Base-by-base conservation (phyloP, 2,113 vertebrate species). In the Helogale parvula region DNA sequence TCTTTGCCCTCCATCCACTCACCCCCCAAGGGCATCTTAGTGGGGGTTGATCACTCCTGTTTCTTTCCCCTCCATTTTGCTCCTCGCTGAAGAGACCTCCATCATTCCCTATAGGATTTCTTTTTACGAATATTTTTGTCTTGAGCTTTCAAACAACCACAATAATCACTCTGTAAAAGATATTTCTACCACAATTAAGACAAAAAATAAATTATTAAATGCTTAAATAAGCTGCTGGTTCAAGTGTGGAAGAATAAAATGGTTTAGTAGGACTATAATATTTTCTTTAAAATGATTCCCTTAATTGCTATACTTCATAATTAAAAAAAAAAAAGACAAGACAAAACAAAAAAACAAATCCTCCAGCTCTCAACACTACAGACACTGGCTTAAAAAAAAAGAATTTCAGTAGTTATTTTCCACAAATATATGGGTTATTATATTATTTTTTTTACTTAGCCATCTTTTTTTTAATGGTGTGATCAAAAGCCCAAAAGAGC, bases 401-500 rank as follows among this genome's bases (percentile, higher is more conserved):
- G 27, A 9, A 68, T 87, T 89, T 89, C 81, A 80, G 69, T 65
- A 65, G 45, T 87, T 65, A 83, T 45, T 96, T 86, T 95, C 33
- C 29, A 93, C 5, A 92, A 83, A 89, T 60, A 87, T 19, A 16
- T 38, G 17, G 27, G 88, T 60, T 25, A 35, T 63, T 38, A 65
- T 25, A 83, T 54, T 81, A 19, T 94, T 96, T 80, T 41, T 72
- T 66, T 90, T 38, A 81, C 31, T 66, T 80, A 69, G 31, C 3
- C 69, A 79, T 80, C 19, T 76, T 72, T 71, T 94, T 90, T 94
- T 68, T 29, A 79, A 92, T 65, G 74, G 31, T 94, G 35, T 91
- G 77, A 80, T 89, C 77, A 92, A 92, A 98, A 92, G 23, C 92
- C 69, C 65, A 31, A 71, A 96, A 94, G 60, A 91, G 25, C 29